Evolutionary conservation across 2,888 invertebrate species (phyloP).

Genomic region (Lasioglossum villosulum): DNA sequence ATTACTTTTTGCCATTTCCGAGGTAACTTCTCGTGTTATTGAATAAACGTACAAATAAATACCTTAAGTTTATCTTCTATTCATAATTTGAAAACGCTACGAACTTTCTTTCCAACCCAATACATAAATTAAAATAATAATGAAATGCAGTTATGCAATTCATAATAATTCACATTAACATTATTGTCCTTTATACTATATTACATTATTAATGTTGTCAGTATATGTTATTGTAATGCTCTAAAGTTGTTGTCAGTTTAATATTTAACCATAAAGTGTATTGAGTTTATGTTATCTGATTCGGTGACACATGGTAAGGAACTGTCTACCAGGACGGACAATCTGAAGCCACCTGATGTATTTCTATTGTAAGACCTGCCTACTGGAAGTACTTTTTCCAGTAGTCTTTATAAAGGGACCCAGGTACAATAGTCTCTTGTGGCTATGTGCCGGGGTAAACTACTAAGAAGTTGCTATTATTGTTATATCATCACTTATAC

Average conservation of each 20-base stretch:
- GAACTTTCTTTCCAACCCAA: no score
- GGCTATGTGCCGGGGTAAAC: background rate
- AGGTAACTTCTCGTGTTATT: no score
- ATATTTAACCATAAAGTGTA: background rate
- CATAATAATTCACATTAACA: background rate
- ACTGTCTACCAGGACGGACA: background rate
- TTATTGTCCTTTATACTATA: background rate
- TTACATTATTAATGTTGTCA: background rate
- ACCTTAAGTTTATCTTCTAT: no score
- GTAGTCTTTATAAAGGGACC: background rate
- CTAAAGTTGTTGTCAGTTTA: background rate
- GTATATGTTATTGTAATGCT: background rate
- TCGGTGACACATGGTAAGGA: background rate
- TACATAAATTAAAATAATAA: background rate
- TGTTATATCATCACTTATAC: background rate
- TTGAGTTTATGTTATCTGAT: background rate
- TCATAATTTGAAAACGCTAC: no score
- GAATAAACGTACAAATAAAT: no score
- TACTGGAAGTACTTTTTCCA: background rate
- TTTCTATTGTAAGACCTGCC: background rate
- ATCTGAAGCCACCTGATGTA: background rate
- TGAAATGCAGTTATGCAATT: background rate
- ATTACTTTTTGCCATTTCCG: no score
- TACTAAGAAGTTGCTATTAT: background rate
- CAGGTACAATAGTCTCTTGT: background rate